A percentile compares a stretch with the other conserved stretches of the same genome.
Conservation (phyloP, 2,113 vertebrate species). For the Steatornis caripensis region DNA sequence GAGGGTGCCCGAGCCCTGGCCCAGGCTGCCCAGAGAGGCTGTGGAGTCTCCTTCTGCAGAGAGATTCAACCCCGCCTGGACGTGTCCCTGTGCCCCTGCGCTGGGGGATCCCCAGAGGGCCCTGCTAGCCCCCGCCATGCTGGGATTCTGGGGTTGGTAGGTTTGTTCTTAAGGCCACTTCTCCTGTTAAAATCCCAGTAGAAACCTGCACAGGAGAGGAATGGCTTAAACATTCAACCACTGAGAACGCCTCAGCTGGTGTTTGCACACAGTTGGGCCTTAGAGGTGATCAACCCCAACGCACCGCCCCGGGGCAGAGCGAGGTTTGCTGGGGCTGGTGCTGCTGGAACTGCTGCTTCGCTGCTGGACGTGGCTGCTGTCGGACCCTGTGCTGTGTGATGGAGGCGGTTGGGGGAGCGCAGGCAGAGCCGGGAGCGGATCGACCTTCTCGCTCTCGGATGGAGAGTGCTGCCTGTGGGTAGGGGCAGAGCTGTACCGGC, state of each 20-base stretch:
- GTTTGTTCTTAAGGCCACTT: neutral
- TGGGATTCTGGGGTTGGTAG: too few relatives aligned
- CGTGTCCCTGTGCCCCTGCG: too few relatives aligned
- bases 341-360: too few relatives aligned
- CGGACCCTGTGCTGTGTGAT: neutral
- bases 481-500: accelerated
- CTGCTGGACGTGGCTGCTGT: neutral
- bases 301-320: too few relatives aligned
- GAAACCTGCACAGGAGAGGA: neutral
- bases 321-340: neutral
- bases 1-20: too few relatives aligned
- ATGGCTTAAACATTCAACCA: accelerated
- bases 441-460: accelerated
- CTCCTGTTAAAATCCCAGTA: neutral
- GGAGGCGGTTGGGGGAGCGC: neutral
- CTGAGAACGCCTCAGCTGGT: neutral
- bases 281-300: neutral
- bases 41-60: too few relatives aligned
- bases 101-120: too few relatives aligned
- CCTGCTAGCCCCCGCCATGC: too few relatives aligned
- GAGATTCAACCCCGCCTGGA: too few relatives aligned
- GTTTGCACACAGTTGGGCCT: neutral
- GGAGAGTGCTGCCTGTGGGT: neutral
- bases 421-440: neutral
- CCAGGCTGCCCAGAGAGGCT: too few relatives aligned